Evolutionary conservation across 1,140 invertebrate species (phyloP).

Genomic region (Mycetomoellerius zeteki): DNA sequence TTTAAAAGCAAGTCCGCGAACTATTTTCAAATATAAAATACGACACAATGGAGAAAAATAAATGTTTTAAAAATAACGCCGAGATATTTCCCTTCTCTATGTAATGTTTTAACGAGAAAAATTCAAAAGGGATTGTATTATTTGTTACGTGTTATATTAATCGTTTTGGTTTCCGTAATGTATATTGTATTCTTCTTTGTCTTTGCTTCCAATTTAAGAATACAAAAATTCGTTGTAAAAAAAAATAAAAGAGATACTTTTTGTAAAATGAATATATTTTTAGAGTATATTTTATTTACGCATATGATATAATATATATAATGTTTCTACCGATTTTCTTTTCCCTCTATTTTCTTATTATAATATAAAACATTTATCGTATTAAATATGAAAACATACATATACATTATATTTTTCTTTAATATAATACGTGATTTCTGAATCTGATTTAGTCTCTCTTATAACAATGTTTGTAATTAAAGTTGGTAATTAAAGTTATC

Average conservation of each 20-base stretch:
- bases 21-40: conserved; percentile 12
- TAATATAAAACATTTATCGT: conserved; percentile 12
- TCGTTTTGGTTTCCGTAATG: background rate
- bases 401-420: background rate
- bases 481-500: background rate
- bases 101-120: conserved; percentile 1
- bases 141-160: background rate
- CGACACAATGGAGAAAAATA: background rate
- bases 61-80: conserved; percentile 22
- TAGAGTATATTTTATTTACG: background rate
- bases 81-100: background rate
- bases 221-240: background rate
- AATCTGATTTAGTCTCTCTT: background rate
- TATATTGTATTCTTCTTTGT: background rate
- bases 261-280: conserved; percentile 19
- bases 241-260: background rate
- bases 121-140: background rate
- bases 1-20: conserved; percentile 5
- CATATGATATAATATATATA: background rate
- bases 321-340: background rate
- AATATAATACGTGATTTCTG: background rate
- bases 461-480: background rate
- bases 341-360: conserved; percentile 22
- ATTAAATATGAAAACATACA: background rate
- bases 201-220: background rate